Evolutionary conservation across 2,888 invertebrate species (phyloP).

Genomic region (Neoitamus cyanurus): DNA sequence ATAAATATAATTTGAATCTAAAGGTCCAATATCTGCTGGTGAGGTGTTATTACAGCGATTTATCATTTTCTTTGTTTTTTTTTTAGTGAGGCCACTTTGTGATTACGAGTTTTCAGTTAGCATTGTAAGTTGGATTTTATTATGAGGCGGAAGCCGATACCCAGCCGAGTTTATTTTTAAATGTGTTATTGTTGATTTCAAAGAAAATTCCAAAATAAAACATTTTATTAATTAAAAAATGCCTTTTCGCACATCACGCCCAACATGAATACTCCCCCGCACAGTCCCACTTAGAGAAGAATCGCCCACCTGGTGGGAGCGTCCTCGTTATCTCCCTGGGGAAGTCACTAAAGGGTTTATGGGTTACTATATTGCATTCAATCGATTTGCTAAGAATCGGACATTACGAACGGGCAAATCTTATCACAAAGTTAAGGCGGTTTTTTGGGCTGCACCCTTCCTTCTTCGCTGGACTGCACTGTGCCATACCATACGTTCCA

Average conservation of each 20-base stretch:
- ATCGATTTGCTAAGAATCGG: neutral
- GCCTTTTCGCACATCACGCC: neutral
- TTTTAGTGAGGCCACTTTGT: conserved; percentile 44
- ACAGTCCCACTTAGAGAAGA: neutral
- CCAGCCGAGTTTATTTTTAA: conserved; percentile 55
- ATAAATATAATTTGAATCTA: conserved; percentile 44
- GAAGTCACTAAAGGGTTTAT: neutral
- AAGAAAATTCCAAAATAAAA: conserved; percentile 51
- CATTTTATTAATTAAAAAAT: conserved; percentile 53
- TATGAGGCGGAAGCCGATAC: conserved; percentile 54
- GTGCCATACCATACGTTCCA: neutral
- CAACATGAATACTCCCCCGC: neutral
- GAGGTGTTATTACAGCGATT: conserved; percentile 18
- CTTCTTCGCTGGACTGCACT: neutral
- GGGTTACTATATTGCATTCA: neutral
- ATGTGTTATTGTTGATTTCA: conserved; percentile 55
- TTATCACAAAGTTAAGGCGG: neutral
- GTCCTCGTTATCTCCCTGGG: neutral
- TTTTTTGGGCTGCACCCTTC: neutral
- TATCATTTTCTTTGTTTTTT: neutral
- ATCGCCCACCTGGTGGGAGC: neutral
- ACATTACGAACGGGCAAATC: neutral
- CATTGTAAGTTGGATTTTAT: conserved; percentile 55
- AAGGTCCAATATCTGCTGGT: conserved; percentile 47
- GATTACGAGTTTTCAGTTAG: conserved; percentile 51